Base-by-base conservation (phyloP, 2,113 vertebrate genomes). In the Barnardius zonarius region DNA sequence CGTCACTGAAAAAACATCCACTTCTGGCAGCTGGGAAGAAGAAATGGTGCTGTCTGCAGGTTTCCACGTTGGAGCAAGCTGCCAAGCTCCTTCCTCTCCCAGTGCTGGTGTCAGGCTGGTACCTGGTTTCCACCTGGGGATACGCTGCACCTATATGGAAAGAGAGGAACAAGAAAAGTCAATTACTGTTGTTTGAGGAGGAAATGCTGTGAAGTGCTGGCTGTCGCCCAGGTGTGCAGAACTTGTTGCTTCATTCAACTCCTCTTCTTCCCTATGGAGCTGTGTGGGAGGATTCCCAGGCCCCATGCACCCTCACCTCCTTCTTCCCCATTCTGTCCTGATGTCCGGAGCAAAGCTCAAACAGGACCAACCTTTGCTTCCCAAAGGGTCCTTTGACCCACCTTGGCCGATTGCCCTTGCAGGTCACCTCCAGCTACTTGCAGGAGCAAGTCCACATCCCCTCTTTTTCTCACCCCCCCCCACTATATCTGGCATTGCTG, bases 331-430 rank as follows among this genome's bases (percentile, higher is more conserved):
- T 28, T 74, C 31, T 70, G 44, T n/a, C 55, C 57, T 35, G 57
- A 35, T 59, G 57, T 90, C 86, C n/a, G 10, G 69, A 82, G 75
- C 44, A 83, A 48, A 86, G 46, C 82, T 87, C 83, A 61, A 16
- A 61, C 48, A 39, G 80, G 51, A 91, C 89, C 87, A 55, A 27
- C 63, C 54, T 82, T 85, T 41, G 55, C 88, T 84, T 90, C 86
- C 59, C 87, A 78, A 13, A 94, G 49, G 87, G 78, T 94, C 83
- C 74, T 87, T 87, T 96, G 96, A 94, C 92, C 96, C 57, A 44
- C 92, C 24, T 96, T 97, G 97, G 97, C 96, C 87, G 55, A 59
- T 39, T 96, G 95, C 93, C 96, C 88, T 89, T 86, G 87, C 95
- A 93, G 70, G 86, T 96, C 84, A 93, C 94, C 97, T 96, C 92